Conservation (phyloP, 2,113 vertebrate species). For the Galeopterus variegatus region DNA sequence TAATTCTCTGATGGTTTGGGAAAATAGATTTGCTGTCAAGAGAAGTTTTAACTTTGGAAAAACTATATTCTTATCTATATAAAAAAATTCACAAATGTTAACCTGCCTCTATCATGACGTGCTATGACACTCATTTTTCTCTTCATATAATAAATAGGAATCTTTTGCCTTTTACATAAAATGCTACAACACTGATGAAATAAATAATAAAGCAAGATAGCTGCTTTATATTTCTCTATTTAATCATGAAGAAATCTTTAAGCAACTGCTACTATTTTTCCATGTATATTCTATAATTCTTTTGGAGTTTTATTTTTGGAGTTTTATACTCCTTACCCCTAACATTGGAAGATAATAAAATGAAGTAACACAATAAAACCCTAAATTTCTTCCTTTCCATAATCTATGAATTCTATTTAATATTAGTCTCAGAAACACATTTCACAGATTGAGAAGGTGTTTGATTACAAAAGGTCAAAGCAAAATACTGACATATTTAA, state of each 20-base stretch:
- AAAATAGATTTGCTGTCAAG: background rate
- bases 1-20: background rate
- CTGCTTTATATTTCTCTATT: background rate
- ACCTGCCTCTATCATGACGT: background rate
- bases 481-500: slow-evolving; percentile 87
- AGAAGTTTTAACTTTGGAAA: slow-evolving; percentile 26
- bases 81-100: background rate
- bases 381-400: background rate
- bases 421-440: slow-evolving; percentile 77
- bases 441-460: slow-evolving; percentile 80
- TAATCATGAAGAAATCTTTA: slow-evolving; percentile 20
- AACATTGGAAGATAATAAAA: slow-evolving; percentile 82
- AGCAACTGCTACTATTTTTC: slow-evolving; percentile 35
- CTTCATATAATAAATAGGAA: no score
- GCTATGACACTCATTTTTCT: background rate
- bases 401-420: slow-evolving; percentile 72
- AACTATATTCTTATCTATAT: background rate
- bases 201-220: background rate
- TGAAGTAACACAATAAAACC: slow-evolving; percentile 72
- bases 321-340: slow-evolving; percentile 62
- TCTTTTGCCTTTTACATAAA: background rate
- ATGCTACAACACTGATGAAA: background rate
- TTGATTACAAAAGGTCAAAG: slow-evolving; percentile 88
- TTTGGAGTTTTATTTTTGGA: slow-evolving; percentile 66
- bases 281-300: background rate